Evolutionary conservation across 2,797 vertebrate genomes (phyloP).

Genomic region (Channa striata): DNA sequence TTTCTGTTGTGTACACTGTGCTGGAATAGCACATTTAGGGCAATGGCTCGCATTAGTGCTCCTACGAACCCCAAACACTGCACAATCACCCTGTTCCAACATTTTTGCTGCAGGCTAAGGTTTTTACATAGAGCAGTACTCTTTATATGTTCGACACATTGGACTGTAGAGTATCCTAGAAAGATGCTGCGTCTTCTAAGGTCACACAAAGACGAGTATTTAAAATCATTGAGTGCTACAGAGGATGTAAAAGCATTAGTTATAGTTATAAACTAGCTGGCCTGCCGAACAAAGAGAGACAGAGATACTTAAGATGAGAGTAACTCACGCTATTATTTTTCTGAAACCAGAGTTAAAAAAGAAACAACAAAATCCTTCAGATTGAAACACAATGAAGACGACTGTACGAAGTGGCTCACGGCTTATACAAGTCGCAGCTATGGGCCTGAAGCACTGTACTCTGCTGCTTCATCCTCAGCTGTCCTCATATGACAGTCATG

Average conservation of each 20-base stretch:
- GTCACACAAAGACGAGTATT: conserved; percentile 9
- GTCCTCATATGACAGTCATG: conserved; percentile 71
- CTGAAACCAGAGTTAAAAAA: conserved; percentile 9
- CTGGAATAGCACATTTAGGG: too few species aligned
- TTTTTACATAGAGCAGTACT: background rate
- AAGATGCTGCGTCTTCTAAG: too few species aligned
- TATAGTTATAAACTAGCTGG: background rate
- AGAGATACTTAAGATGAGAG: background rate
- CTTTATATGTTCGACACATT: background rate
- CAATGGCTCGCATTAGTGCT: too few species aligned
- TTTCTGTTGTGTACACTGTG: too few species aligned
- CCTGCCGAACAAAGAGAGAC: background rate
- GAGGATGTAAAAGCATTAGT: background rate
- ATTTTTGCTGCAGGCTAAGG: too few species aligned
- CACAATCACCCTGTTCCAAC: background rate
- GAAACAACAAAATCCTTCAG: background rate
- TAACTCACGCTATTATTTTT: background rate
- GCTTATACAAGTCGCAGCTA: conserved; percentile 2
- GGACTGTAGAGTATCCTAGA: background rate
- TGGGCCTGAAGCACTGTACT: conserved; percentile 13
- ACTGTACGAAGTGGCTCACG: conserved; percentile 14
- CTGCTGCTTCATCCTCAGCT: conserved; percentile 38
- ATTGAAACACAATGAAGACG: conserved; percentile 10
- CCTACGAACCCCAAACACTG: too few species aligned
- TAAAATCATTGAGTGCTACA: background rate